A percentile compares a stretch with the other conserved stretches of the same genome.
Evolutionary conservation across 2,113 vertebrate genomes (phyloP).

Genomic region (Tiliqua scincoides): DNA sequence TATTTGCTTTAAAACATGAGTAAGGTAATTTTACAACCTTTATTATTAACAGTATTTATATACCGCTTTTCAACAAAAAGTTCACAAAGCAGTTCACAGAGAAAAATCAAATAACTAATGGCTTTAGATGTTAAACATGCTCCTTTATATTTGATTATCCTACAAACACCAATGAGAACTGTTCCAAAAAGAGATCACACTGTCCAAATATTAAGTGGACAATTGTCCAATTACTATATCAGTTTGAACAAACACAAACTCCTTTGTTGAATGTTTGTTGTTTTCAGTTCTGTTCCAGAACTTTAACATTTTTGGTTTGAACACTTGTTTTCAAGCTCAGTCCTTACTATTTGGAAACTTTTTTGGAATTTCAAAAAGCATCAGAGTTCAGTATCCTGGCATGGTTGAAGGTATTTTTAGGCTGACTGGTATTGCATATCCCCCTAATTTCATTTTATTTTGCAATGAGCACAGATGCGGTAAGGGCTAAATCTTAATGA

Average conservation of each 20-base stretch:
- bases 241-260: neutral
- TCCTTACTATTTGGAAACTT: neutral
- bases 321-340: neutral
- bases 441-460: neutral
- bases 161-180: neutral
- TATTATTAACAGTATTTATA: too few relatives aligned
- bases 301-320: neutral
- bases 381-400: slow-evolving; percentile 39
- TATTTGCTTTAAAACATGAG: neutral
- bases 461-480: neutral
- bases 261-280: neutral
- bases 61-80: too few relatives aligned
- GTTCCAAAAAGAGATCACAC: neutral
- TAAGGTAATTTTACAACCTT: neutral
- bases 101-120: too few relatives aligned
- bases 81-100: too few relatives aligned
- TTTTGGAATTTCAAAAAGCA: neutral
- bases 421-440: neutral
- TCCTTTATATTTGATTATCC: slow-evolving; percentile 1
- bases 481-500: slow-evolving; percentile 14
- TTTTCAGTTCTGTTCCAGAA: neutral
- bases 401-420: slow-evolving; percentile 41
- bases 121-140: neutral
- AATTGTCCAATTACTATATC: neutral
- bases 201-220: neutral